Evolutionary conservation across 2,113 vertebrate genomes (phyloP), one percentile per base, ranked within the genome.

Genomic region (Aix galericulata): DNA sequence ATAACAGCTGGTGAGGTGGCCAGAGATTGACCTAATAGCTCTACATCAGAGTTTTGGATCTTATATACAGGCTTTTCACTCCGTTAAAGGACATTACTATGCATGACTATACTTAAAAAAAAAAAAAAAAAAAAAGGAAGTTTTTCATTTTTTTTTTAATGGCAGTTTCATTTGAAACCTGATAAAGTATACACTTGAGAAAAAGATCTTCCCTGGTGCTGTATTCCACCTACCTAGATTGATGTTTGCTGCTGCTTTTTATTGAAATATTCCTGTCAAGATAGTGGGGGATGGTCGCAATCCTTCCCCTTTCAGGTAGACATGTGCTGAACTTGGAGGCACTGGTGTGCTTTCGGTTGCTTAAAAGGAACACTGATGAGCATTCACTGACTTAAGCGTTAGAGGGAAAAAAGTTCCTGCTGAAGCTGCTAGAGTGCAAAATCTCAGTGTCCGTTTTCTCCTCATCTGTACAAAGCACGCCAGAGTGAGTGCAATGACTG

Each of bases 301-400:
- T 64, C 23, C 25, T 62, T 56, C n/a, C 21, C 32, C 29, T 55
- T 44, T 48, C 25, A 11, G 29, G 32, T 23, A 31, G 63, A 31
- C 21, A 17, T 27, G 26, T 23, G 18, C 34, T n/a, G 34, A 32
- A 15, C 53, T 50, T 2, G 0, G 26, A 31, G 40, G 32, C 22
- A 1, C 40, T n/a, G 4, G 15, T 62, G 74, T 46, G 31, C 34
- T n/a, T 13, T 48, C 29, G 11, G 8, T 25, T 74, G 27, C 60
- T 14, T 3, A 36, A 53, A 26, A 50, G 50, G 7, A 2, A 1
- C 31, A 50, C 10, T 17, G 4, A 27, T 23, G 58, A 29, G 13
- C 22, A 6, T n/a, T n/a, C 7, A 1, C 34, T 25, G 4, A 27
- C 63, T 27, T 0, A 38, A 16, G 8, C 2, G 0, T 13, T 14